Conservation (phyloP, 1,140 invertebrate genomes). For the Musca vetustissima region DNA sequence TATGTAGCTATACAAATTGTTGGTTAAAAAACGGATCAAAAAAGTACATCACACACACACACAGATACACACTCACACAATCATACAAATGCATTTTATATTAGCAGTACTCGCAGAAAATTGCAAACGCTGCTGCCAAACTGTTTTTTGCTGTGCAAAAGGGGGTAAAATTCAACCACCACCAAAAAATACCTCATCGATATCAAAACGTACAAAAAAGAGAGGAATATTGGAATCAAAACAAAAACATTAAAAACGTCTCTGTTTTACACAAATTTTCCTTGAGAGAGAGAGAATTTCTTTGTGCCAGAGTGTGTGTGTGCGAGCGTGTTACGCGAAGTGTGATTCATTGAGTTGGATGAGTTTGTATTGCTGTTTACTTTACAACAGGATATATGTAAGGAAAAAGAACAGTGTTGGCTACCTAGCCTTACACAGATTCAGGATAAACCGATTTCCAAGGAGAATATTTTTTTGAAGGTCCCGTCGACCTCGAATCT, state of each 20-base stretch:
- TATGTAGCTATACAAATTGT: too few relatives aligned
- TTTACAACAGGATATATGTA: too few relatives aligned
- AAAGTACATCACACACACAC: not conserved
- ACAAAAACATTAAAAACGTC: constrained; percentile 14
- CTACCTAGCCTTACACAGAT: too few relatives aligned
- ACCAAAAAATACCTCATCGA: not conserved
- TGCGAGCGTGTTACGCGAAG: too few relatives aligned
- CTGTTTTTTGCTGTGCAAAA: too few relatives aligned
- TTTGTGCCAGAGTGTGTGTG: not conserved
- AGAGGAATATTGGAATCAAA: constrained; percentile 9
- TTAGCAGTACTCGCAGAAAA: not conserved
- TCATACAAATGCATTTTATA: too few relatives aligned
- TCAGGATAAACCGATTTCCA: too few relatives aligned
- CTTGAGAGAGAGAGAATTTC: not conserved
- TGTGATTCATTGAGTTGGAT: too few relatives aligned
- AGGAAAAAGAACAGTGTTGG: too few relatives aligned
- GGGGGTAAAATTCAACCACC: not conserved
- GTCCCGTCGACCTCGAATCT: too few relatives aligned
- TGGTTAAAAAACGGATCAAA: not conserved
- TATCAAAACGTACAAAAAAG: not conserved
- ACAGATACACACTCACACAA: not conserved
- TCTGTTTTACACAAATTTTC: not conserved
- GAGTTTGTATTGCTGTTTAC: too few relatives aligned
- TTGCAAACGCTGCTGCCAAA: not conserved
- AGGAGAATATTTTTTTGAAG: too few relatives aligned